Evolutionary conservation across 2,888 invertebrate species (phyloP), one percentile per base, ranked within the genome.

Genomic region (Parnassius glacialis): DNA sequence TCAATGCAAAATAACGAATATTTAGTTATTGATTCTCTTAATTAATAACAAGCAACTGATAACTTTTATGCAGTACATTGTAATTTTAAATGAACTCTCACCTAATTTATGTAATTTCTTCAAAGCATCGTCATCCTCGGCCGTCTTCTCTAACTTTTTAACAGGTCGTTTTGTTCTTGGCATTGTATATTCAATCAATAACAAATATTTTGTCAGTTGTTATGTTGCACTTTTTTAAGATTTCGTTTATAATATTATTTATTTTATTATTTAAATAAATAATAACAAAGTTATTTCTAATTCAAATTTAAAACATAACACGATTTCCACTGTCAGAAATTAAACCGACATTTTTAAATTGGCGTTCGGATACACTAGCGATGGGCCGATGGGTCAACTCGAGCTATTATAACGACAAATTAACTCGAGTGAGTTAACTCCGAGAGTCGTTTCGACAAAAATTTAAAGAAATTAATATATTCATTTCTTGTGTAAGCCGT

Each of bases 161-260:
- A 71, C 79, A 10, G 90, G 89, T 45, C 85, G 80, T 72, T 91
- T 91, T 16, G 91, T 91, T 64, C 91, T 80, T 16, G 90, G 89
- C 91, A 91, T 91, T 75, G 47, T 60, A 25, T 45, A 16, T 50
- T 75, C 79, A 34, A 52, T 44, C 25, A 13, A 47, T 44, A 52
- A 44, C 13, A 52, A 45, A 34, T 5, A 7, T 50, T 50, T 9
- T n/a, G 25, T 11, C 10, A 25, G 3, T 51, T 25, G 9, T 16
- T 50, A 5, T 47, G 9, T 25, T 52, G 10, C 45, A 52, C 44
- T 52, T 3, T 11, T 11, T 43, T 11, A 43, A 43, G 11, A 43
- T 2, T n/a, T 45, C 1, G 7, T n/a, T 11, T 12, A 5, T 12
- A 44, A 45, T 45, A 45, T 13, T 13, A 48, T 13, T 12, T 48